Conservation (phyloP, 2,113 vertebrate species). For the Smithornis capensis region DNA sequence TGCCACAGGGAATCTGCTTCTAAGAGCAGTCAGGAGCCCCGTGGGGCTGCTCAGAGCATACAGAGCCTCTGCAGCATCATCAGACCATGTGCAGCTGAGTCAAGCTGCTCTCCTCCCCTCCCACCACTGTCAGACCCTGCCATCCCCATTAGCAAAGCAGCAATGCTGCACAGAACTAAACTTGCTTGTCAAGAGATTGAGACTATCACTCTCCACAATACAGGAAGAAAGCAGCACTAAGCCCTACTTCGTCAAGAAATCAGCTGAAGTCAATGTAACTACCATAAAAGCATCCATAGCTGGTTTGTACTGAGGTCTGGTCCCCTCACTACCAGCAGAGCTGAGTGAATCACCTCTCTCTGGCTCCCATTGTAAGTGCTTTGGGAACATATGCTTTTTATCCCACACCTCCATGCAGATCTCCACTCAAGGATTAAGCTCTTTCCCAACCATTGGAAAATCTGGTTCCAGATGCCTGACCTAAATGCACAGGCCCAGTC, state of each 20-base stretch:
- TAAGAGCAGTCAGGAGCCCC: not conserved
- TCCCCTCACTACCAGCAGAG: not conserved
- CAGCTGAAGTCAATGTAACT: not conserved
- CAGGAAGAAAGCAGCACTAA: not conserved
- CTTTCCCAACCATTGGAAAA: constrained; percentile 32
- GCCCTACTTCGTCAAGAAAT: not conserved
- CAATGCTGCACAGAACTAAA: not conserved
- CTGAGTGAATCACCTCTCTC: not conserved
- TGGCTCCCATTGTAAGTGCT: not conserved
- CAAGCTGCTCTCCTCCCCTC: not conserved
- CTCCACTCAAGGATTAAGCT: not conserved
- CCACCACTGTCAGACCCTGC: not conserved
- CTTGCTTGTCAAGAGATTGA: not conserved
- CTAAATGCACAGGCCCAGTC: not conserved
- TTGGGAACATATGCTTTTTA: not conserved
- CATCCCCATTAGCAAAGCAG: not conserved
- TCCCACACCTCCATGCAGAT: not conserved
- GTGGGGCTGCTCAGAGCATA: not conserved
- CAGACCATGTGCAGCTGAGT: not conserved
- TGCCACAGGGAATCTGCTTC: not conserved
- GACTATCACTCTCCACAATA: not conserved
- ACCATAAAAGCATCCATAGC: not conserved
- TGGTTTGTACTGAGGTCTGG: not conserved
- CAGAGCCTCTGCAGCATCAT: not conserved
- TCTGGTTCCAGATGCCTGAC: not conserved